Evolutionary conservation across 2,113 vertebrate species (phyloP).

Genomic region (Nicator chloris): DNA sequence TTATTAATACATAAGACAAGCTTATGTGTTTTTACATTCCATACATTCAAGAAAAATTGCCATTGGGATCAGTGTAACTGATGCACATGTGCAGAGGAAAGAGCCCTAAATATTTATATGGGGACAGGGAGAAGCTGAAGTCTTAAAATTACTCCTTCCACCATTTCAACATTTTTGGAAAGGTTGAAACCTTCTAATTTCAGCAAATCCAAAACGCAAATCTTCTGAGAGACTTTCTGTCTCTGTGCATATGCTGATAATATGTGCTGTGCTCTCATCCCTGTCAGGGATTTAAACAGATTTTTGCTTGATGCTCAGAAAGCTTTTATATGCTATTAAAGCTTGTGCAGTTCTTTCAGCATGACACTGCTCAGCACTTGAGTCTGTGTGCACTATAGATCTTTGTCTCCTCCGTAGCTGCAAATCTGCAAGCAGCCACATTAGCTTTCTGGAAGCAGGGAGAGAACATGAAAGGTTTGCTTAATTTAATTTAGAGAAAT

Average conservation of each 20-base stretch:
- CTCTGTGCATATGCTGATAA: neutral
- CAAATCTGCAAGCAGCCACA: slow-evolving; percentile 34
- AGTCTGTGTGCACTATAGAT: neutral
- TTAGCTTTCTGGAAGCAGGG: neutral
- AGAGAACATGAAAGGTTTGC: slow-evolving; percentile 5
- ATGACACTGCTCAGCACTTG: neutral
- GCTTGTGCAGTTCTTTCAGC: neutral
- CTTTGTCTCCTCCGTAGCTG: neutral
- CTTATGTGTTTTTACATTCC: neutral
- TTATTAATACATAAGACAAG: neutral
- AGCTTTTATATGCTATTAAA: slow-evolving; percentile 18
- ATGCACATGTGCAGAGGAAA: neutral
- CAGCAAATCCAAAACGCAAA: slow-evolving; percentile 9
- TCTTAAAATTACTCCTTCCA: neutral
- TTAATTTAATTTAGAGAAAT: slow-evolving; percentile 39
- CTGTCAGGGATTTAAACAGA: slow-evolving; percentile 3
- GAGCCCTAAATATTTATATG: neutral
- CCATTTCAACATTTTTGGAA: neutral
- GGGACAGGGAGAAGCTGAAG: neutral
- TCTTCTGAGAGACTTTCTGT: neutral
- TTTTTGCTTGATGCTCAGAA: slow-evolving; percentile 2
- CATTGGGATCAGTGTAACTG: neutral
- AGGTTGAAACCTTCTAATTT: neutral
- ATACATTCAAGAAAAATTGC: neutral
- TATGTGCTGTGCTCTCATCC: neutral